Evolutionary conservation across 2,888 invertebrate species (phyloP).

Genomic region (Pristionchus maxplancki): DNA sequence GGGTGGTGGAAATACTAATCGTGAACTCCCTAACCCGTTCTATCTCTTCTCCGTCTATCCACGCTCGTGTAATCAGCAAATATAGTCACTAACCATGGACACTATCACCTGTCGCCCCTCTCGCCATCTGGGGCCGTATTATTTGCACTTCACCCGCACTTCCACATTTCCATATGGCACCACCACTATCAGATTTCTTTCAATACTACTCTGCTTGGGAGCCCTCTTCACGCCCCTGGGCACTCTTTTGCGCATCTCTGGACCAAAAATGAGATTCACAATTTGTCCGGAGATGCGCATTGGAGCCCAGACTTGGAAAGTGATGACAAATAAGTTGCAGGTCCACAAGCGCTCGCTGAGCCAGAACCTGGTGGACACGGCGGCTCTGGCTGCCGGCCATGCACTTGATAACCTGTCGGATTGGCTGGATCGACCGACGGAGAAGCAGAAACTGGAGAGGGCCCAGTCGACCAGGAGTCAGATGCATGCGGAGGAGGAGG

Average conservation of each 20-base stretch:
- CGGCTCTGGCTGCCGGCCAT: conserved; percentile 71
- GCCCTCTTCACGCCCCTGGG: not conserved
- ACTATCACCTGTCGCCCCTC: conserved; percentile 30
- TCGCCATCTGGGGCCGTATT: not conserved
- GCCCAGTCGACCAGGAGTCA: conserved; percentile 55
- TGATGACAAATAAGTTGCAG: conserved; percentile 55
- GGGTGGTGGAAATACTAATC: not conserved
- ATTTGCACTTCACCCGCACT: conserved; percentile 23
- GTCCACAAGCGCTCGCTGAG: conserved; percentile 72
- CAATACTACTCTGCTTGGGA: not conserved
- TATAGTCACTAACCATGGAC: not conserved
- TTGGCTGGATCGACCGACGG: conserved; percentile 71
- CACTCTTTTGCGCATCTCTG: not conserved
- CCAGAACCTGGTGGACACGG: conserved; percentile 74
- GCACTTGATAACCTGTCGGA: conserved; percentile 73
- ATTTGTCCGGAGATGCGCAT: not conserved
- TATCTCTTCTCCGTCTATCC: not conserved
- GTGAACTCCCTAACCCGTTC: no score
- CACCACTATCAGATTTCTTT: not conserved
- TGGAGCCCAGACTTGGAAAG: not conserved
- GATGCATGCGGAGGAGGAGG: conserved; percentile 8
- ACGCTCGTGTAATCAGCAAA: not conserved
- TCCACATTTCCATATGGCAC: conserved; percentile 27
- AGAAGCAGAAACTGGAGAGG: conserved; percentile 73
- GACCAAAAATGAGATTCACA: not conserved